Evolutionary conservation across 2,888 invertebrate species (phyloP).

Genomic region (Ischnura elegans): DNA sequence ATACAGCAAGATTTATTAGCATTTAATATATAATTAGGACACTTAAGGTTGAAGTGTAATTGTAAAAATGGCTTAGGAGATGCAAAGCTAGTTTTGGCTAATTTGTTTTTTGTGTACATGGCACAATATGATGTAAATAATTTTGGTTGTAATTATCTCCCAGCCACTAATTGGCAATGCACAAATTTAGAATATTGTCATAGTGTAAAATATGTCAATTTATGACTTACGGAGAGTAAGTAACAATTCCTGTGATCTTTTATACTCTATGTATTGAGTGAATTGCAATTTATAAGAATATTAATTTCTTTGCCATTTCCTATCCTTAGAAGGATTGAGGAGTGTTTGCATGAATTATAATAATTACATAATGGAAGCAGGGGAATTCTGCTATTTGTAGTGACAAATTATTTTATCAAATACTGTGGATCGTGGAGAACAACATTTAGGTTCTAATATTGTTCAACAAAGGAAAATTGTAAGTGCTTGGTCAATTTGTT

Average conservation of each 20-base stretch:
- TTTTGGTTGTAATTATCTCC: neutral
- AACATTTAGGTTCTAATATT: too few species aligned
- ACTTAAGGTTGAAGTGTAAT: too few species aligned
- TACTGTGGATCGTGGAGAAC: too few species aligned
- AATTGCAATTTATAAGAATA: neutral
- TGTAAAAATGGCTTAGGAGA: too few species aligned
- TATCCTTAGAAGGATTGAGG: neutral
- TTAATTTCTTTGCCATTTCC: neutral
- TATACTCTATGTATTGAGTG: neutral
- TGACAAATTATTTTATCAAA: too few species aligned
- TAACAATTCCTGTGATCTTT: conserved; percentile 15
- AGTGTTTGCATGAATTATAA: neutral
- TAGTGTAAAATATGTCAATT: neutral
- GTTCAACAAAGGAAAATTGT: too few species aligned
- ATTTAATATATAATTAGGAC: too few species aligned
- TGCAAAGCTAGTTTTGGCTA: neutral
- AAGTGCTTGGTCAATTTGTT: too few species aligned
- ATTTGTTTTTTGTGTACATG: neutral
- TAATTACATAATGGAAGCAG: neutral
- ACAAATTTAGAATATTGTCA: neutral
- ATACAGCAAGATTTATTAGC: neutral
- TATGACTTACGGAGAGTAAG: neutral
- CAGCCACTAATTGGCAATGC: neutral
- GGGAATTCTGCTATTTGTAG: too few species aligned
- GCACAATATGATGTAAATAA: neutral